A percentile compares a stretch with the other conserved stretches of the same genome.
Evolutionary conservation across 35 echinoderm and acorn worm genomes (phyloP).

Genomic region (Chiridota heheva): DNA sequence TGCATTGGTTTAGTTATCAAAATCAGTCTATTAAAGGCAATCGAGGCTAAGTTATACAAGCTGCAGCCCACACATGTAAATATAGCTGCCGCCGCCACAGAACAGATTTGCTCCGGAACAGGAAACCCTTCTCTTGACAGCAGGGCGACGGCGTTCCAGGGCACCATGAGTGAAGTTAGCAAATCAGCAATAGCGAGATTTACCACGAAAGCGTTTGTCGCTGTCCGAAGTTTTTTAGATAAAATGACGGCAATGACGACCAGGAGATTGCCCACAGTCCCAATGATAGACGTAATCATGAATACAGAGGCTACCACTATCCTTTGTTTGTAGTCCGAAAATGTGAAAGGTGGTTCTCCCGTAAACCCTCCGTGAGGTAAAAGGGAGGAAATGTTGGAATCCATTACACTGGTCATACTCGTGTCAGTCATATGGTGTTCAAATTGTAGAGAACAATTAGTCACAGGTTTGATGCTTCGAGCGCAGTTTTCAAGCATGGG

Average conservation of each 20-base stretch:
- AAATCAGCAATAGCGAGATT: slow-evolving; percentile 64
- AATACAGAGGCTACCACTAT: slow-evolving; percentile 43
- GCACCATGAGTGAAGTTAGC: slow-evolving; percentile 34
- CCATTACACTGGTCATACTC: neutral
- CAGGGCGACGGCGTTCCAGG: slow-evolving; percentile 48
- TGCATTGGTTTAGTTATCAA: slow-evolving; percentile 22
- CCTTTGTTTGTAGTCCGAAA: slow-evolving; percentile 21
- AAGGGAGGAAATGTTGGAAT: neutral
- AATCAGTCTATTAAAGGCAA: slow-evolving; percentile 61
- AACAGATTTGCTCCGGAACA: slow-evolving; percentile 51
- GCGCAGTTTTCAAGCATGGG: too few species aligned
- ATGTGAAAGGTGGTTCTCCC: slow-evolving; percentile 1
- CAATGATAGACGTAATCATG: slow-evolving; percentile 31
- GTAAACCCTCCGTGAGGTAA: neutral
- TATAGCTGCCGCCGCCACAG: slow-evolving; percentile 38
- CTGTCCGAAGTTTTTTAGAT: slow-evolving; percentile 58
- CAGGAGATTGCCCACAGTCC: slow-evolving; percentile 41
- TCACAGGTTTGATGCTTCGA: too few species aligned
- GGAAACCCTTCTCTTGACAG: slow-evolving; percentile 28
- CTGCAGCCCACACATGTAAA: slow-evolving; percentile 62
- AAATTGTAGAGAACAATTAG: too few species aligned
- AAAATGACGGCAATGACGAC: slow-evolving; percentile 62
- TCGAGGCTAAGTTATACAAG: slow-evolving; percentile 54
- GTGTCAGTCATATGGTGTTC: too few species aligned
- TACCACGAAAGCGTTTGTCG: slow-evolving; percentile 73